These are phyloP conservation scores for Mus spicilegus DNA, from an alignment of 2,113 vertebrate genomes.

Conservation along the genomic window DNA sequence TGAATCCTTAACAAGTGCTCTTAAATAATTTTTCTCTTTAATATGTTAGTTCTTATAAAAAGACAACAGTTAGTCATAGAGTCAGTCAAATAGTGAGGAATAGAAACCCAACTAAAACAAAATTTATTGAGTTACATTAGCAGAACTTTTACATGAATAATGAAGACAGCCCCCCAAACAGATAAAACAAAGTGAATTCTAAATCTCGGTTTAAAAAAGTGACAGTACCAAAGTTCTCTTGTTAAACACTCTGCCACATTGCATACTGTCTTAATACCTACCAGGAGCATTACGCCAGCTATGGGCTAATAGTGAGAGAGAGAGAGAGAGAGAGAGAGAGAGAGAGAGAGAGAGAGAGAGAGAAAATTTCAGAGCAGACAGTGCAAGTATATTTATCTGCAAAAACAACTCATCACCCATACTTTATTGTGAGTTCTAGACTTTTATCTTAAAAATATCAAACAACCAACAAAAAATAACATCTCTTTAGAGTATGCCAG, in stretches of 20 bases:
- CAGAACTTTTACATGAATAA: not conserved
- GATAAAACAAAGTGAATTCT: not conserved
- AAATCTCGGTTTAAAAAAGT: conserved; percentile 23
- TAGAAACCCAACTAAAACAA: not conserved
- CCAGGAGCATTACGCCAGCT: not conserved
- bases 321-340: not conserved
- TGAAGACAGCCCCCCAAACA: not conserved
- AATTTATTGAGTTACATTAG: not conserved
- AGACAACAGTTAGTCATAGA: not conserved
- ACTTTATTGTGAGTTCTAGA: not conserved
- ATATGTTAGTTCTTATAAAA: conserved; percentile 21
- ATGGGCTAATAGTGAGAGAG: not conserved
- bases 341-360: not conserved
- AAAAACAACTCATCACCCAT: not conserved
- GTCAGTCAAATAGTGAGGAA: not conserved
- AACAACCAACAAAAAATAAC: not conserved
- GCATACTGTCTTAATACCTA: not conserved
- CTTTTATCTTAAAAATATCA: not conserved
- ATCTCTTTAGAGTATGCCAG: not conserved
- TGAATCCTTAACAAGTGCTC: conserved; percentile 12
- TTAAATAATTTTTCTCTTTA: not conserved
- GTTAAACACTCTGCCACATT: not conserved
- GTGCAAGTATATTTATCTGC: not conserved
- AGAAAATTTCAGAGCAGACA: not conserved
- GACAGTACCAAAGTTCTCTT: conserved; percentile 16